A percentile compares a stretch with the other conserved stretches of the same genome.
Conservation (phyloP, 1,140 invertebrate genomes). For the Aplysia californica region DNA sequence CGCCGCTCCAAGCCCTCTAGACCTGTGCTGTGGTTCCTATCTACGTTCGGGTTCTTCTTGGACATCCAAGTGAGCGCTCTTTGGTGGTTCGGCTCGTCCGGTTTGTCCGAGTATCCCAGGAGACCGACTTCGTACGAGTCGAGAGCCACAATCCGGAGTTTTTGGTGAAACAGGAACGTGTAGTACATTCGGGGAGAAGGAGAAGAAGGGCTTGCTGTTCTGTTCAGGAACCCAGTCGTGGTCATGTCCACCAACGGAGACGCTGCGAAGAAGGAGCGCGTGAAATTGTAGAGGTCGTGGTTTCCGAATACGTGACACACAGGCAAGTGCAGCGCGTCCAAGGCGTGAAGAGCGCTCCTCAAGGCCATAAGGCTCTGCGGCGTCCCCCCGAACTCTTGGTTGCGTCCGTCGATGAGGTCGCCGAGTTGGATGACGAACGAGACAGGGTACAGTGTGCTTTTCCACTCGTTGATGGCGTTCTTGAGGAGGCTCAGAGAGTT, state of each 20-base stretch:
- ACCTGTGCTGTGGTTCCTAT: slow-evolving; percentile 52
- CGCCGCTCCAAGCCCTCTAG: slow-evolving; percentile 45
- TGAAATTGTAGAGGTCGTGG: slow-evolving; percentile 67
- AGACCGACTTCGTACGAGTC: slow-evolving; percentile 61
- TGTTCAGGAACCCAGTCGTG: slow-evolving; percentile 1
- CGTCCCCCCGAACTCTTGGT: slow-evolving; percentile 13
- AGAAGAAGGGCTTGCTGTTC: background rate
- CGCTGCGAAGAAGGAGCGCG: slow-evolving; percentile 38
- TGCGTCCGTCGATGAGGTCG: slow-evolving; percentile 64
- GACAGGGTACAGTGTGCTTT: slow-evolving; percentile 32
- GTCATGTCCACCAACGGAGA: slow-evolving; percentile 27
- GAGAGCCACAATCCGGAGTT: slow-evolving; percentile 52
- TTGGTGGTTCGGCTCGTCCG: slow-evolving; percentile 4
- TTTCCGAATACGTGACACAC: slow-evolving; percentile 62
- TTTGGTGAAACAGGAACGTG: slow-evolving; percentile 37
- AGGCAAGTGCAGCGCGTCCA: background rate
- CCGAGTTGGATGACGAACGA: slow-evolving; percentile 63
- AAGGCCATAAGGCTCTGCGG: background rate
- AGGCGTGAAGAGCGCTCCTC: background rate
- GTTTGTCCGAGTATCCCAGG: slow-evolving; percentile 39
- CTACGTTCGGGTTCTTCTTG: slow-evolving; percentile 48
- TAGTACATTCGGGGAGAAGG: slow-evolving; percentile 45
- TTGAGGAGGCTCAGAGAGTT: slow-evolving; percentile 50
- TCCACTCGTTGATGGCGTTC: slow-evolving; percentile 57
- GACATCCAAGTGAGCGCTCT: slow-evolving; percentile 33